Conservation (phyloP, 2,888 invertebrate species). For the Heteropelma amictum region DNA sequence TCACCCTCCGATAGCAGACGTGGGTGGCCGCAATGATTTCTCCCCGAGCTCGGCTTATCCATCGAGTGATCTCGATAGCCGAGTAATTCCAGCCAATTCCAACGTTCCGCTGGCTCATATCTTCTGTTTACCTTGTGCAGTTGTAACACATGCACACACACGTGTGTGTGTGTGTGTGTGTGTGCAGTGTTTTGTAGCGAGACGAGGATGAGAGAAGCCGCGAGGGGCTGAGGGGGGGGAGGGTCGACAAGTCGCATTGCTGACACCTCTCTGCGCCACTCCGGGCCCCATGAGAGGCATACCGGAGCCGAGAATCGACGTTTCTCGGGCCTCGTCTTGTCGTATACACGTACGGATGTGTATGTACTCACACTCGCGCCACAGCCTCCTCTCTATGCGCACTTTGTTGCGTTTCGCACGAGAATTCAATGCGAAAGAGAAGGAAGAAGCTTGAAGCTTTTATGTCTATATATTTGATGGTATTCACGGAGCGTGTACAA, state of each 20-base stretch:
- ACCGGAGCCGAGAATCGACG: constrained; percentile 32
- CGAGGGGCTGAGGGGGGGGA: not conserved
- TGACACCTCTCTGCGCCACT: constrained; percentile 53
- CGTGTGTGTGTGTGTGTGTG: not conserved
- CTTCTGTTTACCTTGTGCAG: not conserved
- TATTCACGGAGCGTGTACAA: too few relatives aligned
- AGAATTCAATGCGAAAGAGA: too few relatives aligned
- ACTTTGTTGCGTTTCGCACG: too few relatives aligned
- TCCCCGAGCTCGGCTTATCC: constrained; percentile 68
- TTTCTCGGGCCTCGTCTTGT: constrained; percentile 3
- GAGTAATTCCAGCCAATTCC: constrained; percentile 75
- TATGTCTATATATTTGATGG: too few relatives aligned
- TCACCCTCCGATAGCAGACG: constrained; percentile 61
- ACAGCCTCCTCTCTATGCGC: too few relatives aligned
- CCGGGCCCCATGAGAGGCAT: constrained; percentile 44
- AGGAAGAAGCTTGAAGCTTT: too few relatives aligned
- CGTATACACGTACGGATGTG: not conserved
- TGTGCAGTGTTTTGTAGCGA: not conserved
- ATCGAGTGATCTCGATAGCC: constrained; percentile 72
- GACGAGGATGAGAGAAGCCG: not conserved
- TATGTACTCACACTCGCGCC: not conserved
- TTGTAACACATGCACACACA: not conserved
- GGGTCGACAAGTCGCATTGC: constrained; percentile 55
- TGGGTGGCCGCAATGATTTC: constrained; percentile 76
- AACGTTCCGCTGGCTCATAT: constrained; percentile 58